phyloP scores from a whole-genome alignment of 2,888 invertebrate genomes.

The Melanchra persicariae region DNA sequence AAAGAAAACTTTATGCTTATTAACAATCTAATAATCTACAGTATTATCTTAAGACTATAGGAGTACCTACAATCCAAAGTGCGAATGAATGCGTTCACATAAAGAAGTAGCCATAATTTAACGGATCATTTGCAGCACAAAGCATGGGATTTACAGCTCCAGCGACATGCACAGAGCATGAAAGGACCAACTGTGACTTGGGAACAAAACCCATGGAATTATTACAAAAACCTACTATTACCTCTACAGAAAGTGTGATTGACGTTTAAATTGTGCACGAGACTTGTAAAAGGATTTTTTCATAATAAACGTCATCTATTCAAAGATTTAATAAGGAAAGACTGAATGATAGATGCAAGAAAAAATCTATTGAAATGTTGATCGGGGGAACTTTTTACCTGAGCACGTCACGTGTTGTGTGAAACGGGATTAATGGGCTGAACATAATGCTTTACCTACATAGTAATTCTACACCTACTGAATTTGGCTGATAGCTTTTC shows the following conservation, averaged over 20 bases:
- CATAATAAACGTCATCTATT: slow-evolving; percentile 75
- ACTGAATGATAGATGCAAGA: slow-evolving; percentile 71
- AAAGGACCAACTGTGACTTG: slow-evolving; percentile 70
- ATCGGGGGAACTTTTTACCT: slow-evolving; percentile 66
- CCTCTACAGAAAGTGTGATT: slow-evolving; percentile 76
- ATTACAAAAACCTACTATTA: slow-evolving; percentile 72
- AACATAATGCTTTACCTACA: slow-evolving; percentile 17
- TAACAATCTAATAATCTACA: slow-evolving; percentile 24
- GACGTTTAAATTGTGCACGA: slow-evolving; percentile 81
- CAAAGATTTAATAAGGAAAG: slow-evolving; percentile 65
- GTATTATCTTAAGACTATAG: slow-evolving; percentile 15
- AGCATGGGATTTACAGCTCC: slow-evolving; percentile 66
- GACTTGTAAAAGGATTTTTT: slow-evolving; percentile 73
- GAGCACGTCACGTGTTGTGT: slow-evolving; percentile 64
- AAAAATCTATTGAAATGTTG: slow-evolving; percentile 68
- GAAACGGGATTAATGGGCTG: slow-evolving; percentile 59
- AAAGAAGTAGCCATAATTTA: slow-evolving; percentile 81
- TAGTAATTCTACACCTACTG: neutral
- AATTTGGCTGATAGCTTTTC: neutral
- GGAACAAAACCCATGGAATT: slow-evolving; percentile 77
- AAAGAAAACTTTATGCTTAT: slow-evolving; percentile 6
- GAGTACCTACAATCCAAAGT: slow-evolving; percentile 13
- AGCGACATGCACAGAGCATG: slow-evolving; percentile 66
- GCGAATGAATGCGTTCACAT: slow-evolving; percentile 54
- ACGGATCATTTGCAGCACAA: slow-evolving; percentile 82